Evolutionary conservation across 2,888 invertebrate species (phyloP).

Genomic region (Stegophylla sp.): DNA sequence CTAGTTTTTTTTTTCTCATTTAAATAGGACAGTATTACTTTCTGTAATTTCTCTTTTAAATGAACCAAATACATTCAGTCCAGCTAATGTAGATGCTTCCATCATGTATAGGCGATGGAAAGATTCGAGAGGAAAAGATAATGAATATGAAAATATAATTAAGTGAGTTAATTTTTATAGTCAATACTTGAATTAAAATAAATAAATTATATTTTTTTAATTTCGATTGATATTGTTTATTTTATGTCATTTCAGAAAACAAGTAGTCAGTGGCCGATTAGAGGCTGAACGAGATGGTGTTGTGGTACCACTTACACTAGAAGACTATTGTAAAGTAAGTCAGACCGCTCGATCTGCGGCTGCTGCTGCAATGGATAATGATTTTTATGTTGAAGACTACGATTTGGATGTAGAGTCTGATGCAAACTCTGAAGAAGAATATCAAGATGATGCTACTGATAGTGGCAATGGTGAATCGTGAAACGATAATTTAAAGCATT

Average conservation of each 20-base stretch:
- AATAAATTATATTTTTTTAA: conserved; percentile 33
- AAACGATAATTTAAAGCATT: conserved; percentile 64
- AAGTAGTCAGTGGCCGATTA: conserved; percentile 91
- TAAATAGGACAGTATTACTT: conserved; percentile 84
- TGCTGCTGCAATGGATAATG: conserved; percentile 83
- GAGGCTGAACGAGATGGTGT: conserved; percentile 98
- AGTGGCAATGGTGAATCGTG: conserved; percentile 92
- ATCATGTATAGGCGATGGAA: conserved; percentile 99
- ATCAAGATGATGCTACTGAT: conserved; percentile 78
- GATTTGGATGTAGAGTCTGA: conserved; percentile 75
- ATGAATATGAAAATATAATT: conserved; percentile 99
- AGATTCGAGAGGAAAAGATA: conserved; percentile 96
- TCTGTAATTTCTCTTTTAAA: conserved; percentile 98
- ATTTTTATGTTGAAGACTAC: conserved; percentile 95
- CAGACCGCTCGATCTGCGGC: conserved; percentile 89
- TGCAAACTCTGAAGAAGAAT: conserved; percentile 74
- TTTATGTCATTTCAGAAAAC: conserved; percentile 74
- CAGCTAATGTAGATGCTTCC: conserved; percentile 99
- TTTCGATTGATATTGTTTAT: conserved; percentile 10
- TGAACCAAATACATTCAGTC: conserved; percentile 99
- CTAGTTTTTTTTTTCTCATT: conserved; percentile 26
- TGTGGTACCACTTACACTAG: conserved; percentile 93
- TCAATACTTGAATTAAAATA: conserved; percentile 15
- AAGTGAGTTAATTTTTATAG: conserved; percentile 70
- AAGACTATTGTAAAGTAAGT: conserved; percentile 94